Evolutionary conservation across 2,797 vertebrate genomes (phyloP), one percentile per base, ranked within the genome.

Genomic region (Lithobates sylvaticus): DNA sequence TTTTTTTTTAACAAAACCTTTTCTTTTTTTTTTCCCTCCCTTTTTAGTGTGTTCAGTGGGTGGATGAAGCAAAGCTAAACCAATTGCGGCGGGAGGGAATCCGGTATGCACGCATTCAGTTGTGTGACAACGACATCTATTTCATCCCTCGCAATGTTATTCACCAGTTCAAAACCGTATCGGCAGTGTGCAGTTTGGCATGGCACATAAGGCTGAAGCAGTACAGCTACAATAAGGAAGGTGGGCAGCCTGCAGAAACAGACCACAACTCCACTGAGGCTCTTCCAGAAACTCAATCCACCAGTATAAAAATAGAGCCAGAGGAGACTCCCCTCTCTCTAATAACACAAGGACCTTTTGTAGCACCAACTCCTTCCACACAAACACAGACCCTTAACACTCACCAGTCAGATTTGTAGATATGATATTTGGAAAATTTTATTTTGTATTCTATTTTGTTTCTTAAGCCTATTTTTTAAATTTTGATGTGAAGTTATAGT

Each of bases 61-160:
- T 99, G 90, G 98, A 99, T 44, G 98, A 99, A 86, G 98, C 98
- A 78, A 99, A 99, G 92, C 96, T 99, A 88, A 99, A 99, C 96
- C 98, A 99, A 95, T 95, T 99, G 93, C 94, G 98, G 88, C 94
- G 98, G 83, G 98, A 99, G 91, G 98, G 98, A 79, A 96, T 99
- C 93, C 97, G 96, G 88, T 99, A 99, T 69, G 94, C 96, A 72
- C 96, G 95, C 0, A 93, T 97, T 85, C 97, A 98, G 93, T 95
- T 99, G 84, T 99, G 97, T 39, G 96, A 99, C 89, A 96, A 99
- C 86, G 98, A 99, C 93, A 96, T 99, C 90, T 99, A 99, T 94
- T 99, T 99, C 95, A 99, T 99, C 92, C 98, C 98, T 0, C 96
- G 98, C 91, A 99, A 99, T 89, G 98, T 99, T 92, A 98, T 99